Evolutionary conservation across 2,113 vertebrate genomes (phyloP).

Genomic region (Synodontis membranacea): DNA sequence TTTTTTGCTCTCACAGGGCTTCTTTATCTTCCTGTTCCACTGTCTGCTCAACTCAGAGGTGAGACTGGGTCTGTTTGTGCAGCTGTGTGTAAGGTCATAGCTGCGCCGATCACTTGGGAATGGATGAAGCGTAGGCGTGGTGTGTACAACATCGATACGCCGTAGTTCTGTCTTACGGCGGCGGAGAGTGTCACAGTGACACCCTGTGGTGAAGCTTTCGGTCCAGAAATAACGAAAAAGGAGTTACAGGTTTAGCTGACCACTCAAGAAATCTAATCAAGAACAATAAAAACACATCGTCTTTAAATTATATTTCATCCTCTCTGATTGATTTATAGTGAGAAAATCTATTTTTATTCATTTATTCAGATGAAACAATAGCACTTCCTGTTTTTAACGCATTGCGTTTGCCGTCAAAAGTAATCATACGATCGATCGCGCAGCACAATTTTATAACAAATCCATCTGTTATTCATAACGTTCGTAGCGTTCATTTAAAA

Average conservation of each 20-base stretch:
- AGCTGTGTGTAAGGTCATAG: constrained; percentile 39
- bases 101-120: constrained; percentile 10
- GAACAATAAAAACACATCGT: neutral
- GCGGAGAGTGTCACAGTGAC: neutral
- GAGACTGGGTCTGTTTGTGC: constrained; percentile 49
- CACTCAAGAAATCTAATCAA: neutral
- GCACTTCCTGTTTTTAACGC: neutral
- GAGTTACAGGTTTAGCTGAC: neutral
- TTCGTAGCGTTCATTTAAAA: neutral
- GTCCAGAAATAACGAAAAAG: neutral
- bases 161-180: neutral
- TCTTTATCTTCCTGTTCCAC: constrained; percentile 98
- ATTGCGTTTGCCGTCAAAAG: neutral
- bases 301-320: neutral
- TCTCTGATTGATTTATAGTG: neutral
- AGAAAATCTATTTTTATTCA: neutral
- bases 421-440: neutral
- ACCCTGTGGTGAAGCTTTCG: constrained; percentile 10
- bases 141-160: neutral
- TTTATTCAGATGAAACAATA: neutral
- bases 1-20: constrained; percentile 76
- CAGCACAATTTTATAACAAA: neutral
- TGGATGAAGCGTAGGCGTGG: neutral
- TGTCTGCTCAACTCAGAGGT: constrained; percentile 99
- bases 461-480: neutral